Conservation (phyloP, 2,797 vertebrate genomes). For the Hozukius guyotensis region DNA sequence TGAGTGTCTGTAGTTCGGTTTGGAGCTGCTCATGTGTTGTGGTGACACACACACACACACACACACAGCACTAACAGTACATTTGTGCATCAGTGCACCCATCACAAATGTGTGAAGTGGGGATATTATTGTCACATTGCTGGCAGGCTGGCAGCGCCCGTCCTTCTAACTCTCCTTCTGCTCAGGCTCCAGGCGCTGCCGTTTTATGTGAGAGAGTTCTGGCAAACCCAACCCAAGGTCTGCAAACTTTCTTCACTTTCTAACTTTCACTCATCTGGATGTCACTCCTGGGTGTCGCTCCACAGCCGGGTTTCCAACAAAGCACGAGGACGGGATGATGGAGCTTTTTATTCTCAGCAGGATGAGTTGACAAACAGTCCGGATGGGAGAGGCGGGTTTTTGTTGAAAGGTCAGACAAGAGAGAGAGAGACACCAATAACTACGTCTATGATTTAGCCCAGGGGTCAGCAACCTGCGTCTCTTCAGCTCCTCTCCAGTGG, state of each 20-base stretch:
- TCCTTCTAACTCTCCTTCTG: slow-evolving; percentile 50
- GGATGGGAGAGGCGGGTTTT: neutral
- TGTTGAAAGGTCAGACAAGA: slow-evolving; percentile 1
- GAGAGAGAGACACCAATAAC: neutral
- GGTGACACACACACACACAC: slow-evolving; percentile 3
- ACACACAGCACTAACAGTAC: slow-evolving; percentile 15
- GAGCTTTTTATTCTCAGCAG: neutral
- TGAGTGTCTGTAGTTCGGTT: slow-evolving; percentile 29
- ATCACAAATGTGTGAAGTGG: slow-evolving; percentile 48
- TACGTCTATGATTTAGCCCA: neutral
- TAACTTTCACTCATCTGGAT: slow-evolving; percentile 39
- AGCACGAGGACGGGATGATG: neutral
- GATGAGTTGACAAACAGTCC: neutral
- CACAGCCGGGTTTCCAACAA: neutral
- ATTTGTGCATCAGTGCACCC: slow-evolving; percentile 49
- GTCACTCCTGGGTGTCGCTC: slow-evolving; percentile 22
- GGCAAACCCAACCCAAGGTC: slow-evolving; percentile 15
- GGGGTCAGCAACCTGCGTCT: too few species aligned
- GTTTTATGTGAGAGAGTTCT: slow-evolving; percentile 34
- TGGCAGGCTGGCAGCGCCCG: slow-evolving; percentile 40
- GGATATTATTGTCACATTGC: slow-evolving; percentile 58
- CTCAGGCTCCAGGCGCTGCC: slow-evolving; percentile 36
- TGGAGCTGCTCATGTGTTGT: slow-evolving; percentile 14
- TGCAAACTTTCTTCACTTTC: slow-evolving; percentile 33
- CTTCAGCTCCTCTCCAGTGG: rapidly evolving